These are phyloP conservation scores for Criorhina ranunculi DNA, from an alignment of 2,888 invertebrate genomes.

Conservation along the genomic window DNA sequence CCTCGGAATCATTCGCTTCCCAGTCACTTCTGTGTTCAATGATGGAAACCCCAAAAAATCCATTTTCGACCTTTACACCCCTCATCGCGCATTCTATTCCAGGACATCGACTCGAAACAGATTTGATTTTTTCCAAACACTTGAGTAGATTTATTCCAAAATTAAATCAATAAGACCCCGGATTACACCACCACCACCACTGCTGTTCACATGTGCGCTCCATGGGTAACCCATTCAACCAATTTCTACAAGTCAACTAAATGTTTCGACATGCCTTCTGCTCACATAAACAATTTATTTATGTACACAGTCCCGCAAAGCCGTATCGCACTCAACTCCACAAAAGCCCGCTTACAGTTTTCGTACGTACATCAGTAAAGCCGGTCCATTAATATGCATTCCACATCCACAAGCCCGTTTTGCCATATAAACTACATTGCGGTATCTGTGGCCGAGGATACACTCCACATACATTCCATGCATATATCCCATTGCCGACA, in stretches of 20 bases:
- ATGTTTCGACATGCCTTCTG: constrained; percentile 12
- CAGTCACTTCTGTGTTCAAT: no score
- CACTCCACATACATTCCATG: constrained; percentile 47
- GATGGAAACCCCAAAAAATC: no score
- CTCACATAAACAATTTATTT: constrained; percentile 17
- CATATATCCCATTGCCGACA: constrained; percentile 32
- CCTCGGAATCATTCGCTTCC: no score
- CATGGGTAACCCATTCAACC: constrained; percentile 23
- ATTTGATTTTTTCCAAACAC: neutral
- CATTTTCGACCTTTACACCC: no score
- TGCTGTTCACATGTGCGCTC: neutral
- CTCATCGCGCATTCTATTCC: no score
- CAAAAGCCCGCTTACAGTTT: neutral
- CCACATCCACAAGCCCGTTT: constrained; percentile 25
- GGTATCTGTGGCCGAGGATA: constrained; percentile 40
- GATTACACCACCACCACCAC: neutral
- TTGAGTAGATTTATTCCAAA: neutral
- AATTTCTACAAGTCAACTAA: constrained; percentile 25
- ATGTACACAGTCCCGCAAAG: constrained; percentile 12
- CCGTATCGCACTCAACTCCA: constrained; percentile 29
- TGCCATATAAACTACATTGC: constrained; percentile 29
- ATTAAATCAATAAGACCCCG: neutral
- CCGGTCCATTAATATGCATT: constrained; percentile 52
- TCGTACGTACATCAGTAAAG: constrained; percentile 6
- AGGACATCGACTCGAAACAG: no score